Conservation (phyloP, 2,797 vertebrate genomes). For the Bradypodion ventrale region DNA sequence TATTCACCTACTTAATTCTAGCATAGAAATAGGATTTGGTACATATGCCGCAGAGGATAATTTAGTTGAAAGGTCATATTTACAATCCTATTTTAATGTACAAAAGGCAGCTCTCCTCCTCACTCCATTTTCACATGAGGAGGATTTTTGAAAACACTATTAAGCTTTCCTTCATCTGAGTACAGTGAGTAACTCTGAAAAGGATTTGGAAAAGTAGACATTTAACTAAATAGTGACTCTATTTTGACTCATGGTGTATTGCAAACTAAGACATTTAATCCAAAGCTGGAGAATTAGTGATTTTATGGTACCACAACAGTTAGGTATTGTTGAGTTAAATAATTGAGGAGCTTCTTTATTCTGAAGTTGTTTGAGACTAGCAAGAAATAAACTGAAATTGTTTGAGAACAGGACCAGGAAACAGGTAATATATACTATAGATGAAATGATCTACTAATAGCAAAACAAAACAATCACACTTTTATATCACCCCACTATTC, state of each 20-base stretch:
- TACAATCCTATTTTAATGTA: constrained; percentile 18
- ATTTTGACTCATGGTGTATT: neutral
- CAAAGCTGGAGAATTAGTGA: neutral
- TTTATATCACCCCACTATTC: no score
- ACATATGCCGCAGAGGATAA: neutral
- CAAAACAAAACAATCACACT: no score
- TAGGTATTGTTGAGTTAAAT: neutral
- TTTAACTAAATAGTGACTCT: neutral
- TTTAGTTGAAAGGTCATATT: neutral
- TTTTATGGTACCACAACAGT: neutral
- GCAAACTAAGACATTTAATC: neutral
- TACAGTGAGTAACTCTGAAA: neutral
- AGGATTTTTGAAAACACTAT: constrained; percentile 5
- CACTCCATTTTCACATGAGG: neutral
- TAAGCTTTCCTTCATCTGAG: constrained; percentile 1
- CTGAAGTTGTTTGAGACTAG: neutral
- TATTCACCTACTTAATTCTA: neutral
- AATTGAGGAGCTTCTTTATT: neutral
- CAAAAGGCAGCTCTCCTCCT: neutral
- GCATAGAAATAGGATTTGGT: neutral
- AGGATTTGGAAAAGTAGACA: constrained; percentile 5
- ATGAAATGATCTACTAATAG: no score
- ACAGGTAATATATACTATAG: no score
- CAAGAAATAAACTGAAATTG: neutral
- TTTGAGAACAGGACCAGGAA: no score